Evolutionary conservation across 2,113 vertebrate genomes (phyloP).

Genomic region (Urocolius indicus): DNA sequence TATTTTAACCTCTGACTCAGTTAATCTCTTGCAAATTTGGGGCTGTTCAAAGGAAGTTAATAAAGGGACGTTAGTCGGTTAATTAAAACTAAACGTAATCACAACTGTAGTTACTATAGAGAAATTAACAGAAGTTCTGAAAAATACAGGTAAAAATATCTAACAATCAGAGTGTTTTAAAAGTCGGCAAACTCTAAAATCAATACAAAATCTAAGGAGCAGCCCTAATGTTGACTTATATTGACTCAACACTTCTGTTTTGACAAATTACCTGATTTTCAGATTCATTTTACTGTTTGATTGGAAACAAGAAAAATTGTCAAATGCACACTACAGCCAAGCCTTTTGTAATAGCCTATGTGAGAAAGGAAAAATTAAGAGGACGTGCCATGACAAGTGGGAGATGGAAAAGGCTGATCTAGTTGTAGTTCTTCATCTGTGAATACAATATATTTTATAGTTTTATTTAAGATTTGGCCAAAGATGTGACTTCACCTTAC

Average conservation of each 20-base stretch:
- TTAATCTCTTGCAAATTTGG: conserved; percentile 73
- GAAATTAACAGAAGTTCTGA: conserved; percentile 32
- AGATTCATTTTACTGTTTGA: neutral
- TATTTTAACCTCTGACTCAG: conserved; percentile 69
- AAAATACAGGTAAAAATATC: conserved; percentile 8
- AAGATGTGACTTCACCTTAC: neutral
- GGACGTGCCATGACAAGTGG: neutral
- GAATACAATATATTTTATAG: neutral
- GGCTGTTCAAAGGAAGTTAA: conserved; percentile 69
- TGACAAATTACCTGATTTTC: neutral
- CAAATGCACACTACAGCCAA: neutral
- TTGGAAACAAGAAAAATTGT: neutral
- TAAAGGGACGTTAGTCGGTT: conserved; percentile 65
- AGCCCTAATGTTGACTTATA: neutral
- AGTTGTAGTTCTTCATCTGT: neutral
- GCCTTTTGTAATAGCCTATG: neutral
- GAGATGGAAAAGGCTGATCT: neutral
- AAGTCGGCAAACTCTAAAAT: neutral
- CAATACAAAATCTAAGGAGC: neutral
- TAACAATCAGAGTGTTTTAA: neutral
- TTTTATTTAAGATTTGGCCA: neutral
- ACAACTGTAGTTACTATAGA: conserved; percentile 13
- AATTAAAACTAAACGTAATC: conserved; percentile 67
- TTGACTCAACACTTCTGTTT: neutral
- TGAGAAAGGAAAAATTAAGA: neutral